A percentile compares a stretch with the other conserved stretches of the same genome.
phyloP scores from a whole-genome alignment of 30 jellyfish, hydroid and myxozoan species.

The Catostylus mosaicus region DNA sequence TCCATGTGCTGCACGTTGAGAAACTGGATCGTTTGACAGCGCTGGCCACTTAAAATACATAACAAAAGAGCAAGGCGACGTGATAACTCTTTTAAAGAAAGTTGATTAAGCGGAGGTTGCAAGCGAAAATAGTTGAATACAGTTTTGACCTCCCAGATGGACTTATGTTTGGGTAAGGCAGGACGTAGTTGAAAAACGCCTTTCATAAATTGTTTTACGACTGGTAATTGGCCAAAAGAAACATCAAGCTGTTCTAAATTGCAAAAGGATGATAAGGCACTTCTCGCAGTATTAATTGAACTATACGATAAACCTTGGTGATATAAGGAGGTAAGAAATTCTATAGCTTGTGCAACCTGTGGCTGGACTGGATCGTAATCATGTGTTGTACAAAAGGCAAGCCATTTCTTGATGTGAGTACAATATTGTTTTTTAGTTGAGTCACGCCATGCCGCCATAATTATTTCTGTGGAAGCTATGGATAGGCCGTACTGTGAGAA shows the following conservation, averaged over 20 bases:
- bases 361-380: background rate
- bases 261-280: slow-evolving; percentile 11
- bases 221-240: slow-evolving; percentile 5
- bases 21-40: slow-evolving; percentile 27
- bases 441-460: slow-evolving; percentile 32
- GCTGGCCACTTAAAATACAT: slow-evolving; percentile 36
- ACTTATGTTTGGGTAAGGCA: background rate
- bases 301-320: slow-evolving; percentile 18
- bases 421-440: slow-evolving; percentile 24
- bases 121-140: slow-evolving; percentile 25
- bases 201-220: slow-evolving; percentile 1
- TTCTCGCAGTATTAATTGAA: slow-evolving; percentile 16
- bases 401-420: slow-evolving; percentile 1
- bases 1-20: slow-evolving; percentile 16
- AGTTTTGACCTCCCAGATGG: slow-evolving; percentile 8
- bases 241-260: background rate
- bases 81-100: background rate
- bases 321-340: slow-evolving; percentile 12
- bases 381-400: background rate
- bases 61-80: background rate
- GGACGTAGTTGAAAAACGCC: slow-evolving; percentile 5
- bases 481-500: slow-evolving; percentile 7
- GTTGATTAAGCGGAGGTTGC: background rate
- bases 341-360: background rate
- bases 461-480: background rate